Conservation (phyloP, 2,113 vertebrate genomes). For the Hucho hucho region DNA sequence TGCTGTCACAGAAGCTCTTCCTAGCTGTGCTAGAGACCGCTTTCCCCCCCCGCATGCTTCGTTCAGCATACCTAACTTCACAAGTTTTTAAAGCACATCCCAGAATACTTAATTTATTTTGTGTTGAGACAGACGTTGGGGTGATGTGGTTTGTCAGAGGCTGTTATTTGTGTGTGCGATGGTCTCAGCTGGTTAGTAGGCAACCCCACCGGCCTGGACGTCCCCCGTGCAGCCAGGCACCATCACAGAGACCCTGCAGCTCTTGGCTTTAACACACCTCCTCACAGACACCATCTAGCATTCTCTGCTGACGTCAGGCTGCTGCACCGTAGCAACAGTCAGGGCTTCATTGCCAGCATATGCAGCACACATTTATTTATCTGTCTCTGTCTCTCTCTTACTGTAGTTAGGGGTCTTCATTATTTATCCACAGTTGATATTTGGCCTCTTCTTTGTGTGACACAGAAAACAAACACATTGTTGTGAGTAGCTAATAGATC, state of each 20-base stretch:
- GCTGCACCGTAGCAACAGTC: constrained; percentile 6
- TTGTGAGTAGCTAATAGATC: too few relatives aligned
- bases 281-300: neutral
- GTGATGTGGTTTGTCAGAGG: too few relatives aligned
- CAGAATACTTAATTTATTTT: neutral
- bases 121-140: neutral
- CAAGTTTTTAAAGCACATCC: neutral
- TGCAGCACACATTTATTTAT: constrained; percentile 8
- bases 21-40: neutral
- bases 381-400: constrained; percentile 21
- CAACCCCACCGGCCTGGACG: too few relatives aligned
- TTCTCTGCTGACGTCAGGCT: constrained; percentile 11
- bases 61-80: constrained; percentile 4
- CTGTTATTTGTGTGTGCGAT: too few relatives aligned
- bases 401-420: neutral
- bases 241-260: constrained; percentile 7
- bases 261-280: constrained; percentile 25
- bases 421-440: too few relatives aligned
- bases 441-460: too few relatives aligned
- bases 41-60: neutral
- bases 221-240: neutral
- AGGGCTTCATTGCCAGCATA: constrained; percentile 12
- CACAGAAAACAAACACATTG: too few relatives aligned
- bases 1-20: constrained; percentile 19
- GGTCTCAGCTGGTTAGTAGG: too few relatives aligned